Evolutionary conservation across 2,888 invertebrate genomes (phyloP), one percentile per base, ranked within the genome.

Genomic region (Eurytoma adleriae): DNA sequence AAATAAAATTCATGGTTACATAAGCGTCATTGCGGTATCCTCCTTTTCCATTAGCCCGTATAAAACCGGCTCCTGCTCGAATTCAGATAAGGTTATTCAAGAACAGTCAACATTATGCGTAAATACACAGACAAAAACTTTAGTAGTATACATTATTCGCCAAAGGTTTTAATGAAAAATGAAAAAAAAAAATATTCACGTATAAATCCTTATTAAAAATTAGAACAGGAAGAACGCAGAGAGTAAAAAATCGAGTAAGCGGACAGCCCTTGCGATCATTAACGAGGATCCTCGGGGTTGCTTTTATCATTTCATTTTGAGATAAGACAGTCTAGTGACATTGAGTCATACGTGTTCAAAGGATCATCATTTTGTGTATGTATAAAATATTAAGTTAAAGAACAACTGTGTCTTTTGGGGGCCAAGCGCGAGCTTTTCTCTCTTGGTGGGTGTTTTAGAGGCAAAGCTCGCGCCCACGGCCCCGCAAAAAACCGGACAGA

Each of bases 291-390:
- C 18, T 77, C 24, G 3, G 69, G 40, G 48, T 67, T 69, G 79
- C 59, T 24, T 79, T 68, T 68, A 52, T 68, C 24, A 64, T 62
- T 72, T 56, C 20, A 66, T 67, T 24, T 69, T 57, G 40, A 50
- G 77, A 61, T 82, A 77, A 40, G 73, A 79, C 76, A 79, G 59
- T 79, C 68, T 79, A 81, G 72, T 79, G 79, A 81, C 79, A 81
- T 79, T 82, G n/a, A 62, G 64, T 77, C 76, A 69, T 77, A 79
- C 59, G 77, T 77, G 79, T 82, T 82, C 50, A 77, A 74, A 73
- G 77, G 77, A 27, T 68, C 30, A n/a, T 70, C 52, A 57, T 71
- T 73, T 57, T 72, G 67, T 75, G 61, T 81, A 40, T 76, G 57
- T 80, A 62, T 70, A 81, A 81, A 40, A 73, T 76, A 72, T 72